These are phyloP conservation scores for Hesperophylax magnus DNA, from an alignment of 1,140 invertebrate species.

Conservation along the genomic window DNA sequence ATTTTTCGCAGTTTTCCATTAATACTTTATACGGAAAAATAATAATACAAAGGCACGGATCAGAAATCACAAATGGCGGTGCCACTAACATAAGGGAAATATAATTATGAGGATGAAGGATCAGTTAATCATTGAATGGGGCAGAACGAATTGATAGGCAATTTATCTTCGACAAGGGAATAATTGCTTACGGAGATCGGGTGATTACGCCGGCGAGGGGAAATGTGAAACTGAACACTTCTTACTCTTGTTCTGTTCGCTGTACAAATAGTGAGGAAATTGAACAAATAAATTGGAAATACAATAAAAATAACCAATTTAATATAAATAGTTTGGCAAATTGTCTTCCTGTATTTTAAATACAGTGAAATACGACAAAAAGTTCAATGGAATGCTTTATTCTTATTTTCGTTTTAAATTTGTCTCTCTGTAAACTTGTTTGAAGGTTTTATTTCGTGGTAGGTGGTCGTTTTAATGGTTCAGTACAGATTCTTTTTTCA, in stretches of 20 bases:
- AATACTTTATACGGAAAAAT: no score
- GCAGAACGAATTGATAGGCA: slow-evolving; percentile 33
- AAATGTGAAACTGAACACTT: background rate
- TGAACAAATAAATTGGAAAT: background rate
- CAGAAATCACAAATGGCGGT: slow-evolving; percentile 24
- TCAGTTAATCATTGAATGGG: slow-evolving; percentile 18
- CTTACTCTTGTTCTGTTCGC: background rate
- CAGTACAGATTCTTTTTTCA: no score
- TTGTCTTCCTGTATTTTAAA: background rate
- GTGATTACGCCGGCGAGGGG: background rate
- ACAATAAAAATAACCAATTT: background rate
- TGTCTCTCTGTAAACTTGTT: no score
- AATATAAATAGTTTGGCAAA: background rate
- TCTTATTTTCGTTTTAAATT: no score
- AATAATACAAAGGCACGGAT: no score
- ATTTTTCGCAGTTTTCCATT: no score
- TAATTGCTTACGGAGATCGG: background rate
- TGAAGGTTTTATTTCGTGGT: no score
- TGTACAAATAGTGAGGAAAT: background rate
- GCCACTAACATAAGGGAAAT: slow-evolving; percentile 27
- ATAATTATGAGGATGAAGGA: slow-evolving; percentile 13
- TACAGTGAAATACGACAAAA: background rate
- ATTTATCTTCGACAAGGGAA: slow-evolving; percentile 15
- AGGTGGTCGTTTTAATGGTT: no score
- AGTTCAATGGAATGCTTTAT: background rate